Base-by-base conservation (phyloP, 92 coral and sea anemone genomes). In the Galaxea fascicularis region DNA sequence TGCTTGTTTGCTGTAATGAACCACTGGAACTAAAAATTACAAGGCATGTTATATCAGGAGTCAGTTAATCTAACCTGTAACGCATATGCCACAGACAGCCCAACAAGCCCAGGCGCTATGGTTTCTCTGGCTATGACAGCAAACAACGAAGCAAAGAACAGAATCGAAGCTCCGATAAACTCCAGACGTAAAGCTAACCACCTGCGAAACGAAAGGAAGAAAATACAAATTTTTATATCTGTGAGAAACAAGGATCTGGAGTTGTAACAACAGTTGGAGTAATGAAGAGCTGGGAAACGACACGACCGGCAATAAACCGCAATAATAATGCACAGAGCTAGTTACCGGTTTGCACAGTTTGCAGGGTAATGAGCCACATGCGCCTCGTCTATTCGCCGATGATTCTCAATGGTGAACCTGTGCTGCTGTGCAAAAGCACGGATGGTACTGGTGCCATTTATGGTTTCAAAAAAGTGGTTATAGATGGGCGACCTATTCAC, bases 181-280 rank as follows among this genome's bases (percentile, higher is more conserved):
- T 96, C 99, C 77, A 96, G 83, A 15, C 99, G 92, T 47, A 96
- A 71, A 27, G 94, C 96, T 62, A 96, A 71, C 99, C 99, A 96
- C 84, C 99, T 96, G 83, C 15, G 76, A 59, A 44, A 62, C 54
- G 8, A 57, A 57, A 31, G 49, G 44, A 9, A 47, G 49, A 41
- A 10, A 41, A 71, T 10, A 25, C 10, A 45, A 65, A n/a, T 1
- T 28, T n/a, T 51, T n/a, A 29, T 4, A 25, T 28, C 26, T 65
- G 41, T 6, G 41, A 2, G 41, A 35, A 35, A 2, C 6, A 2
- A 35, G 2, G 41, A 2, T 35, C 3, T 35, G 41, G 41, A 35
- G 6, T 35, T 35, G 41, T 2, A 35, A 35, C 41, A 35, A 35
- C 41, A 35, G 6, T 6, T 35, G 41, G 41, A 6, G 41, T 35